These are phyloP conservation scores for Coreoperca whiteheadi DNA, from an alignment of 2,113 vertebrate genomes.

Conservation along the genomic window DNA sequence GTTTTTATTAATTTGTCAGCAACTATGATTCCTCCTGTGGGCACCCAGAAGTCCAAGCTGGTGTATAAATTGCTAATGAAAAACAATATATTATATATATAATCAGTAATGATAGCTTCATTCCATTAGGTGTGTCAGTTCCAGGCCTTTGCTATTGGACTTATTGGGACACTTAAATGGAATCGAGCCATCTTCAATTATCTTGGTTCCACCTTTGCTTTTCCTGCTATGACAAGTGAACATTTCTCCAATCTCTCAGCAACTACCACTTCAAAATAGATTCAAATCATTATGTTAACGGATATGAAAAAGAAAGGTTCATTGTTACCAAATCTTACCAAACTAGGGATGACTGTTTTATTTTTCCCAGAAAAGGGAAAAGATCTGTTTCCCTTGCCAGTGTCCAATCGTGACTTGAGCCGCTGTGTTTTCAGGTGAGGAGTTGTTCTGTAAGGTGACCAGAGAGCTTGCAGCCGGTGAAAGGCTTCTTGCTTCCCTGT, in stretches of 20 bases:
- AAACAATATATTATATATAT: no score
- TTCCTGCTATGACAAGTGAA: not conserved
- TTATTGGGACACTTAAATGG: no score
- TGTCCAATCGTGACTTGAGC: not conserved
- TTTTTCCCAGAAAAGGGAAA: not conserved
- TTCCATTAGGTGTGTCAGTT: not conserved
- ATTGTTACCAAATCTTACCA: not conserved
- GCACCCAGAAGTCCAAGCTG: not conserved
- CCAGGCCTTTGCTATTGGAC: not conserved
- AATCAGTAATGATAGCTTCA: no score
- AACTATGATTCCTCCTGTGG: not conserved
- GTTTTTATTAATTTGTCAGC: no score
- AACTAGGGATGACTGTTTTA: no score
- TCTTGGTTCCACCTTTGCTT: not conserved
- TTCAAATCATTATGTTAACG: not conserved
- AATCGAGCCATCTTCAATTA: not conserved
- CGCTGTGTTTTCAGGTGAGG: conserved; percentile 80
- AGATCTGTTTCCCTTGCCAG: not conserved
- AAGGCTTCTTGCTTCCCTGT: conserved; percentile 77
- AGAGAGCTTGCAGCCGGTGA: conserved; percentile 81
- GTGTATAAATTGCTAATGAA: no score
- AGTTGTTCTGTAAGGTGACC: conserved; percentile 91
- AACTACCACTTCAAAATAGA: not conserved
- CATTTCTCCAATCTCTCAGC: not conserved
- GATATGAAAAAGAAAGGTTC: not conserved